Evolutionary conservation across 35 echinoderm and acorn worm species (phyloP).

Genomic region (Lytechinus pictus): DNA sequence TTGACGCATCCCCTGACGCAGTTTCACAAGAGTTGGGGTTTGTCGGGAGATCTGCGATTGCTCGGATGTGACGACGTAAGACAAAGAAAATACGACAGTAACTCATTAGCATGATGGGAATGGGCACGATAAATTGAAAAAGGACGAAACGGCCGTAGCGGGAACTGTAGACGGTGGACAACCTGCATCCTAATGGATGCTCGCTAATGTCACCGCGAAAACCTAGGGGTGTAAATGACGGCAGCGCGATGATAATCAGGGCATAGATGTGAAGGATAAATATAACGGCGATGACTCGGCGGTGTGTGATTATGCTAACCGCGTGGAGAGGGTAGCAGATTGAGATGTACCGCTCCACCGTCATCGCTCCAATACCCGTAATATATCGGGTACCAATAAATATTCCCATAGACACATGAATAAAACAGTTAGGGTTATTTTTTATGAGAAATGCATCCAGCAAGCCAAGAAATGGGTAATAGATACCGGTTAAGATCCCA

Average conservation of each 20-base stretch:
- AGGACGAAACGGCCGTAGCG: background rate
- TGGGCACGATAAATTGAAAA: background rate
- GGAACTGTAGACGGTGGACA: background rate
- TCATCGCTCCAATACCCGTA: background rate
- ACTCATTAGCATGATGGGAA: background rate
- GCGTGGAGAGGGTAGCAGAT: background rate
- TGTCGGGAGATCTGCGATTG: background rate
- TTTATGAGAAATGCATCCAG: background rate
- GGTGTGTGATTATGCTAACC: background rate
- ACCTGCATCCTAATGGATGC: background rate
- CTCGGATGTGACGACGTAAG: background rate
- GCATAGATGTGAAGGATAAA: background rate
- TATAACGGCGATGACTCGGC: background rate
- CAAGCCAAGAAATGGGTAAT: background rate
- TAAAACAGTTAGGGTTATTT: background rate
- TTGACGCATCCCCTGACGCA: background rate
- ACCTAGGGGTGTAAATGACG: background rate
- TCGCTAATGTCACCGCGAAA: background rate
- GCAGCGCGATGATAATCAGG: background rate
- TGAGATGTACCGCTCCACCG: background rate
- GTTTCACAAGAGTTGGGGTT: background rate
- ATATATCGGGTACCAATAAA: background rate
- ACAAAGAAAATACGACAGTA: background rate
- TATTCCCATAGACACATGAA: background rate
- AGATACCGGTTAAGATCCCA: background rate